These are phyloP conservation scores for Apotomis turbidana DNA, from an alignment of 2,888 invertebrate genomes.

Conservation along the genomic window DNA sequence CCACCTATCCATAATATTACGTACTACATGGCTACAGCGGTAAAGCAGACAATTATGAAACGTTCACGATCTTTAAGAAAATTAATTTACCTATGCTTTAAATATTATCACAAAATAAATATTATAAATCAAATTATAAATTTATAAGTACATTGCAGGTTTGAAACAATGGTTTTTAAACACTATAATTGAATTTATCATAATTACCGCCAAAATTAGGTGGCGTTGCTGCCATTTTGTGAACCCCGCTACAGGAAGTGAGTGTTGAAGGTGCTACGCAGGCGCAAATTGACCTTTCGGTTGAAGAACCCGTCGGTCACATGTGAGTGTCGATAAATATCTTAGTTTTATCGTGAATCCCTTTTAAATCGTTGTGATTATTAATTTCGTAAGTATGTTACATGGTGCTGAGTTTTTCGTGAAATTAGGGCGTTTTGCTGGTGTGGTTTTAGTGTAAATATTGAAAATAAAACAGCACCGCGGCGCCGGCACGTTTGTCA, in stretches of 20 bases:
- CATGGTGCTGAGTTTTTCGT: slow-evolving; percentile 75
- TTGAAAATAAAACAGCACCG: slow-evolving; percentile 65
- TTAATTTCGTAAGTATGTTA: slow-evolving; percentile 81
- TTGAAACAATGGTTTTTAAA: neutral
- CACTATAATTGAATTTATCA: slow-evolving; percentile 45
- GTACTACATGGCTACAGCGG: slow-evolving; percentile 38
- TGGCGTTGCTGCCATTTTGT: slow-evolving; percentile 73
- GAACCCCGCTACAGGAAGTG: slow-evolving; percentile 83
- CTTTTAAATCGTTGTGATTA: slow-evolving; percentile 71
- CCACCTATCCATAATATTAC: slow-evolving; percentile 43
- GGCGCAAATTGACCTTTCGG: slow-evolving; percentile 90
- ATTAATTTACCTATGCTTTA: neutral
- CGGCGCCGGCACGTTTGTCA: slow-evolving; percentile 82
- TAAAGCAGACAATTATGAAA: slow-evolving; percentile 47
- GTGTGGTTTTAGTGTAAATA: slow-evolving; percentile 77
- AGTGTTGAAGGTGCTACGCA: slow-evolving; percentile 86
- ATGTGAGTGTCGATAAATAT: slow-evolving; percentile 91
- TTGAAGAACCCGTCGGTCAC: slow-evolving; percentile 95
- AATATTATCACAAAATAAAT: neutral
- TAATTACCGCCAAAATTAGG: slow-evolving; percentile 68
- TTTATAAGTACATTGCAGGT: neutral
- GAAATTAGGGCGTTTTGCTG: slow-evolving; percentile 61
- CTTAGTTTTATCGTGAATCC: slow-evolving; percentile 80
- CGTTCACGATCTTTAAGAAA: slow-evolving; percentile 8
- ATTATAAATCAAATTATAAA: neutral